Base-by-base conservation (phyloP, 2,888 invertebrate species). In the Athetis lepigone region DNA sequence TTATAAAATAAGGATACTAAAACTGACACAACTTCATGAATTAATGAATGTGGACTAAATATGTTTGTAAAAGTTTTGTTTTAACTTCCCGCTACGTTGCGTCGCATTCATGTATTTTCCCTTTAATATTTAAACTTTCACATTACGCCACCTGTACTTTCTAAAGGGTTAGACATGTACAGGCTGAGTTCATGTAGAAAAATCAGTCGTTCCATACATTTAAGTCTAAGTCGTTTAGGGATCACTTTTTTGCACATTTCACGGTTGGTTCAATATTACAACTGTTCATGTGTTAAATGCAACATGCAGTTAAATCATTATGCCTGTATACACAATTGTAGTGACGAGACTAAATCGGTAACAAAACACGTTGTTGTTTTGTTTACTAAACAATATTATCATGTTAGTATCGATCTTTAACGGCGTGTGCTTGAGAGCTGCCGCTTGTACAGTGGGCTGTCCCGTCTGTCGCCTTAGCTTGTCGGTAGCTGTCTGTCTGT, bases 401-500 rank as follows among this genome's bases (percentile, higher is more conserved):
- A n/a, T n/a, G n/a, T n/a, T n/a, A n/a, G n/a, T n/a, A n/a, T n/a
- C 21, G 71, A 71, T 58, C 50, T 50, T 23, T 58, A 58, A 50
- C 54, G 39, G 18, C 27, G 46, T 36, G 55, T 59, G 40, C 46
- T 58, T 40, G 63, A 61, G 33, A 40, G 59, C 21, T 43, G 60
- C 50, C 51, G 46, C 39, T 45, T 47, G 37, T 51, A 73, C 56
- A 65, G 61, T 65, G 47, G 60, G 40, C 7, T 43, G 50, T 54
- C 52, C 43, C 36, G 66, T 13, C 4, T 6, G n/a, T 63, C 56
- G 46, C 54, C 66, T 29, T 46, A 66, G 59, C 59, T 72, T 70
- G 70, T 57, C 68, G 56, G 56, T 62, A 67, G 65, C 71, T 74
- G 79, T 63, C 75, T 54, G 68, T 70, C 69, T 62, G 45, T 67